Evolutionary conservation across 2,888 invertebrate species (phyloP).

Genomic region (Epiperipatus broadwayi): DNA sequence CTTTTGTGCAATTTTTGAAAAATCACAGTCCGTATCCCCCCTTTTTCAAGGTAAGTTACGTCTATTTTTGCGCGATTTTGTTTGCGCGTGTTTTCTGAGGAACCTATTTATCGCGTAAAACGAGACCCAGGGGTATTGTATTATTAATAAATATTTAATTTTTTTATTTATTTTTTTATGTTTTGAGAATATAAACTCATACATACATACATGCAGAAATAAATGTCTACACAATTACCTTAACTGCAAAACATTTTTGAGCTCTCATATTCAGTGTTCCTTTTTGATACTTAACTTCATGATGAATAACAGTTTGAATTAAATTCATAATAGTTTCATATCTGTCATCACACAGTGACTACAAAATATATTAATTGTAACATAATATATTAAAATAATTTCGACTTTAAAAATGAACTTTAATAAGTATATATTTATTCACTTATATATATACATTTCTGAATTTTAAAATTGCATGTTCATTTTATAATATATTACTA

Average conservation of each 20-base stretch:
- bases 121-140: too few relatives aligned
- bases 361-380: conserved; percentile 12
- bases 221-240: conserved; percentile 28
- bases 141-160: too few relatives aligned
- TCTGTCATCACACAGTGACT: conserved; percentile 31
- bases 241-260: conserved; percentile 56
- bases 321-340: conserved; percentile 34
- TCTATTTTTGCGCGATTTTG: too few relatives aligned
- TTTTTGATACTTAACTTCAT: conserved; percentile 36
- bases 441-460: conserved; percentile 1
- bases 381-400: not conserved
- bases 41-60: too few relatives aligned
- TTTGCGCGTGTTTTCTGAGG: too few relatives aligned
- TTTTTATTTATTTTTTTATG: too few relatives aligned
- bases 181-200: too few relatives aligned
- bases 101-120: too few relatives aligned
- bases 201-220: too few relatives aligned
- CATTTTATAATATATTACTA: conserved; percentile 15
- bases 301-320: conserved; percentile 37
- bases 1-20: too few relatives aligned
- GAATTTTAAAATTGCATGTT: conserved; percentile 28
- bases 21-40: too few relatives aligned
- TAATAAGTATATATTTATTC: conserved; percentile 9
- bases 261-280: conserved; percentile 37
- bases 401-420: conserved; percentile 9